Percentiles rank a stretch among this genome's conserved stretches.
These are phyloP conservation scores for Hyphantria cunea DNA, from an alignment of 1,140 invertebrate species.

Conservation along the genomic window DNA sequence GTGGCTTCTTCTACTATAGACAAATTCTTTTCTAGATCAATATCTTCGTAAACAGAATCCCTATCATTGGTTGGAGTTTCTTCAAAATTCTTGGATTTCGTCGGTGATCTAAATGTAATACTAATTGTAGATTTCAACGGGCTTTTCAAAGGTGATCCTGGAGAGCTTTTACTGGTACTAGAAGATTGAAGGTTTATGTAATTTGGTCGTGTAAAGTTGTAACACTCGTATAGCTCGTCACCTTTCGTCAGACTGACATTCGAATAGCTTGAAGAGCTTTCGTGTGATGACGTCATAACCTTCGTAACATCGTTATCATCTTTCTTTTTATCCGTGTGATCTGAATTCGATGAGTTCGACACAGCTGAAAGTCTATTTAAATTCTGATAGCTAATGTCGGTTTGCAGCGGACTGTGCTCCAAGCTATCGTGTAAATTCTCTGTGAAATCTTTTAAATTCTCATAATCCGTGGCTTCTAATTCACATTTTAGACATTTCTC, in stretches of 20 bases:
- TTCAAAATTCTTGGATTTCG: constrained; percentile 69
- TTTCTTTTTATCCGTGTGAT: constrained; percentile 55
- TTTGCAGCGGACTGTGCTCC: constrained; percentile 59
- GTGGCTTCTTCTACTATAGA: constrained; percentile 77
- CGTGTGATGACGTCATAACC: constrained; percentile 76
- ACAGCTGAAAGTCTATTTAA: constrained; percentile 74
- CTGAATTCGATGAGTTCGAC: constrained; percentile 68
- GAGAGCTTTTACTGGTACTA: constrained; percentile 70
- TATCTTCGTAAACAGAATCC: constrained; percentile 81
- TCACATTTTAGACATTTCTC: constrained; percentile 75
- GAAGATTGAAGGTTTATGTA: constrained; percentile 77
- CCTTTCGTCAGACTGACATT: constrained; percentile 76
- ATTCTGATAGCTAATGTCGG: constrained; percentile 77
- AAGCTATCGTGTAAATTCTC: constrained; percentile 55
- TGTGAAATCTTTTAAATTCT: constrained; percentile 47
- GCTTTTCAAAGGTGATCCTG: constrained; percentile 76
- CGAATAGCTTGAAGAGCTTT: constrained; percentile 83
- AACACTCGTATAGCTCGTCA: constrained; percentile 78
- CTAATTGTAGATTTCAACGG: constrained; percentile 86
- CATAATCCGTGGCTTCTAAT: constrained; percentile 66
- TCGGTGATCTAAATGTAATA: constrained; percentile 85
- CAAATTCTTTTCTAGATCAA: constrained; percentile 73
- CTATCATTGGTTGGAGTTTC: constrained; percentile 69
- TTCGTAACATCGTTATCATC: constrained; percentile 52
- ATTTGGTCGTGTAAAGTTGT: constrained; percentile 69